phyloP scores from a whole-genome alignment of 1,140 invertebrate genomes.

The Drosophila ananassae region DNA sequence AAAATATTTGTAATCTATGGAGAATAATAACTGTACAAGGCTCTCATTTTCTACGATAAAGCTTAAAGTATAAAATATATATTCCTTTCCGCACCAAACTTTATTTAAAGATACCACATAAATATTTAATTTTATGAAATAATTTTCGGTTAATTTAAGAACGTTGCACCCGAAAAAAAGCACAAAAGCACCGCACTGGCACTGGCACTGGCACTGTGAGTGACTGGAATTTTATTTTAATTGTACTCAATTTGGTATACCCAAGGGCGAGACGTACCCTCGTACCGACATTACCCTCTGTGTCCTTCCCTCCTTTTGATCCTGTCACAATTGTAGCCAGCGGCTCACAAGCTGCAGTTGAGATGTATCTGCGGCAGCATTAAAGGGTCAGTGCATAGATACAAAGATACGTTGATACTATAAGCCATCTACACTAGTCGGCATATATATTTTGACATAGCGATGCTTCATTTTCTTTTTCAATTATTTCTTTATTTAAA shows the following conservation, averaged over 20 bases:
- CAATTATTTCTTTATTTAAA: no score
- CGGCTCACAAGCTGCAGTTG: constrained; percentile 25
- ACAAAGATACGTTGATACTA: constrained; percentile 24
- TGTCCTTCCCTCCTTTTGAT: constrained; percentile 7
- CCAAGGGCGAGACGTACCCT: constrained; percentile 17
- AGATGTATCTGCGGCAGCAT: constrained; percentile 20
- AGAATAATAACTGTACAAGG: no score
- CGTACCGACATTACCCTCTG: not conserved
- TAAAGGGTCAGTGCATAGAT: constrained; percentile 48
- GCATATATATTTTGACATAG: no score
- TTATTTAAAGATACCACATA: not conserved
- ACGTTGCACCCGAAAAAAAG: constrained; percentile 23
- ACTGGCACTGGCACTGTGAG: constrained; percentile 24
- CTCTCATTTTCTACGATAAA: no score
- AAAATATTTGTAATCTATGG: no score
- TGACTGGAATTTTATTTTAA: constrained; percentile 59
- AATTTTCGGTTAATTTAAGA: not conserved
- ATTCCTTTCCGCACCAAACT: no score
- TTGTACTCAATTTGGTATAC: constrained; percentile 63
- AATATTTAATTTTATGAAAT: not conserved
- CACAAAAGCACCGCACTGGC: constrained; percentile 43
- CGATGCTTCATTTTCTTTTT: no score
- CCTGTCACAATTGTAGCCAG: constrained; percentile 11
- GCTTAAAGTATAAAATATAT: no score
- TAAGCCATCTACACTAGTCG: not conserved